phyloP scores from a whole-genome alignment of 2,797 vertebrate genomes.

The Eptatretus atami region DNA sequence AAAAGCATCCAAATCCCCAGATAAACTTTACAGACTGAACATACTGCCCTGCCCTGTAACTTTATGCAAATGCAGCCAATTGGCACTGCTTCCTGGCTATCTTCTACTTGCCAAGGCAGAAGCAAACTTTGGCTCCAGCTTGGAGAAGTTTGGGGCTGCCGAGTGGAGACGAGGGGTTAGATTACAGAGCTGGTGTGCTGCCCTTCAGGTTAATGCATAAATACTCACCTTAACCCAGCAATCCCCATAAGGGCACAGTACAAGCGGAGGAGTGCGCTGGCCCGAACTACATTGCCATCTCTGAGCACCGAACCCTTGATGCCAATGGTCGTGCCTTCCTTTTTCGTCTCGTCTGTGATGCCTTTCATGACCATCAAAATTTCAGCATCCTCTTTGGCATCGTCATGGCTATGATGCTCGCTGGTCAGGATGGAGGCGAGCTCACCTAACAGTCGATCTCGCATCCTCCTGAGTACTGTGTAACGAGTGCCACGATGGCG shows the following conservation, averaged over 20 bases:
- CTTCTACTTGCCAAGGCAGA: too few species aligned
- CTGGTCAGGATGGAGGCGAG: conserved; percentile 64
- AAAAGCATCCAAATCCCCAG: too few species aligned
- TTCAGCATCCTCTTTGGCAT: too few species aligned
- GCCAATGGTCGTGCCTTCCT: conserved; percentile 20
- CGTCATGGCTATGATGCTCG: conserved; percentile 27
- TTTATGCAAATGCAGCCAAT: too few species aligned
- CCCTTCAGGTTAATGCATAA: neutral
- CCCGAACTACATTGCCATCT: conserved; percentile 88
- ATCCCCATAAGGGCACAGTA: conserved; percentile 96
- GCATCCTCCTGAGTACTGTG: conserved; percentile 94
- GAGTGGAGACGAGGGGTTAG: too few species aligned
- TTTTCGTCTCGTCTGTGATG: conserved; percentile 21
- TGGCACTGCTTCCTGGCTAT: too few species aligned
- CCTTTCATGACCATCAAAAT: neutral
- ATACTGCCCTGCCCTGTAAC: too few species aligned
- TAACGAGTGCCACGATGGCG: conserved; percentile 54
- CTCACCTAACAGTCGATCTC: conserved; percentile 68
- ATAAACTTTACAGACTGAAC: too few species aligned
- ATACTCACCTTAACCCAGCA: conserved; percentile 56
- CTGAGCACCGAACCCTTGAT: conserved; percentile 53
- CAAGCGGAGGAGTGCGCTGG: conserved; percentile 57
- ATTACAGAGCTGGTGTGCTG: too few species aligned
- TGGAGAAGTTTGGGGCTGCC: too few species aligned
- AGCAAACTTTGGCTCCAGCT: too few species aligned